A percentile compares a stretch with the other conserved stretches of the same genome.
phyloP scores from a whole-genome alignment of 2,797 vertebrate genomes.

The Anabas testudineus region DNA sequence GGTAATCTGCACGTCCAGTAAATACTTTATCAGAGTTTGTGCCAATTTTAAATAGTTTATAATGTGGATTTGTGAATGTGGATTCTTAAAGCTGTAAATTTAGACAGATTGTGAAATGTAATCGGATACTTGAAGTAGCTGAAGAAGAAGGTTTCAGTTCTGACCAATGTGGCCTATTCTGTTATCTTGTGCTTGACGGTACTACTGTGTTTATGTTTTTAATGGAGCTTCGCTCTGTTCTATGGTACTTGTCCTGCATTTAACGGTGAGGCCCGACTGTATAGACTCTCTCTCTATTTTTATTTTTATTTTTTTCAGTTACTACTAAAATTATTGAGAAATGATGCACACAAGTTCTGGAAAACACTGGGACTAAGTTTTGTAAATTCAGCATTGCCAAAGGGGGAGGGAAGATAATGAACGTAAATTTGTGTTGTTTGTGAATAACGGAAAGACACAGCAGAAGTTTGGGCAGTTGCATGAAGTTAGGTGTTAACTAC shows the following conservation, averaged over 20 bases:
- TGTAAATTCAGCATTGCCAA: slow-evolving; percentile 65
- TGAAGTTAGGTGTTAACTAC: slow-evolving; percentile 52
- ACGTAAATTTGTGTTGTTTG: slow-evolving; percentile 49
- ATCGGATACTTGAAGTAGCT: slow-evolving; percentile 68
- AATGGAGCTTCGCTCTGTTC: slow-evolving; percentile 60
- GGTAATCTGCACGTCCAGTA: slow-evolving; percentile 70
- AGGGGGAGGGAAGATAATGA: slow-evolving; percentile 26
- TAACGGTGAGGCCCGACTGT: slow-evolving; percentile 50
- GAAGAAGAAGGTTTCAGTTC: slow-evolving; percentile 59
- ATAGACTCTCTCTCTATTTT: slow-evolving; percentile 55
- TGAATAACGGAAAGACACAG: slow-evolving; percentile 36
- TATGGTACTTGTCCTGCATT: slow-evolving; percentile 64
- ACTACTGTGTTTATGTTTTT: slow-evolving; percentile 67
- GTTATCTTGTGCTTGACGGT: slow-evolving; percentile 67
- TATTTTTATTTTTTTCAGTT: slow-evolving; percentile 56
- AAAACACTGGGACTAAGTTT: slow-evolving; percentile 42
- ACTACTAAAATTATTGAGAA: slow-evolving; percentile 11
- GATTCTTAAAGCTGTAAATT: slow-evolving; percentile 53
- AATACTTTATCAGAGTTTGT: slow-evolving; percentile 55
- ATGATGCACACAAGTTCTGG: slow-evolving; percentile 36
- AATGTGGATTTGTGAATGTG: slow-evolving; percentile 66
- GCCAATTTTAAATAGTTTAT: slow-evolving; percentile 62
- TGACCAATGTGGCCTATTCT: slow-evolving; percentile 72
- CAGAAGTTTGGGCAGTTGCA: slow-evolving; percentile 58
- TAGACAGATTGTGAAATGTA: slow-evolving; percentile 60